Conservation (phyloP, 1,140 invertebrate species). For the Chymomyza costata region DNA sequence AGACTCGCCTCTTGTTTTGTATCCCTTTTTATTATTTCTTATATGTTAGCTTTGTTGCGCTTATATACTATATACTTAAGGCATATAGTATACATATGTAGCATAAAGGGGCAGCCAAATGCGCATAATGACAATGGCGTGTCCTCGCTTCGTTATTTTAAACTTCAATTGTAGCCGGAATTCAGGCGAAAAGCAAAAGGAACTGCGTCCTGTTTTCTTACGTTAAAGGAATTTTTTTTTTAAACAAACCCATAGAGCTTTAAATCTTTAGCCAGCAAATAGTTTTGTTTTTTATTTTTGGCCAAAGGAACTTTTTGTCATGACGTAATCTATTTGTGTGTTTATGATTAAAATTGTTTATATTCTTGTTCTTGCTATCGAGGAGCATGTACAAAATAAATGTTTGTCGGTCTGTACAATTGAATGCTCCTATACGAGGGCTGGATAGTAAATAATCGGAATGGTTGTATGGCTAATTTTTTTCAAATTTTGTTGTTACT, state of each 20-base stretch:
- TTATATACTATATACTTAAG: conserved; percentile 26
- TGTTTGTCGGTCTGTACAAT: neutral
- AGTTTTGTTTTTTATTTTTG: conserved; percentile 56
- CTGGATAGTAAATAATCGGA: no score
- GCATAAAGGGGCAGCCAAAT: neutral
- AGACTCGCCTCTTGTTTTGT: conserved; percentile 27
- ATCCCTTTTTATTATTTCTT: conserved; percentile 43
- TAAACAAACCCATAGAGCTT: no score
- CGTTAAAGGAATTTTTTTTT: no score
- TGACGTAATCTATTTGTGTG: conserved; percentile 65
- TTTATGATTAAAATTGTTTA: conserved; percentile 60
- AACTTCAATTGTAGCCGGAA: conserved; percentile 12
- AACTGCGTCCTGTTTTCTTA: no score
- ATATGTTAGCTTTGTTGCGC: conserved; percentile 4
- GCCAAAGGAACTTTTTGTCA: no score
- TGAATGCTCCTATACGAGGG: conserved; percentile 11
- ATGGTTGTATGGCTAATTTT: no score
- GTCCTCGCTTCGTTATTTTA: no score
- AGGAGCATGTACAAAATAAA: no score
- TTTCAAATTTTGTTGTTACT: no score
- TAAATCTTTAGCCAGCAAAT: no score
- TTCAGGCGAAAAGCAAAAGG: conserved; percentile 45
- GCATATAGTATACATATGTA: no score
- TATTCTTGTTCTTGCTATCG: conserved; percentile 1
- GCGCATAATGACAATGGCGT: no score